Evolutionary conservation across 2,888 invertebrate species (phyloP).

Genomic region (Leptinotarsa tumamoca): DNA sequence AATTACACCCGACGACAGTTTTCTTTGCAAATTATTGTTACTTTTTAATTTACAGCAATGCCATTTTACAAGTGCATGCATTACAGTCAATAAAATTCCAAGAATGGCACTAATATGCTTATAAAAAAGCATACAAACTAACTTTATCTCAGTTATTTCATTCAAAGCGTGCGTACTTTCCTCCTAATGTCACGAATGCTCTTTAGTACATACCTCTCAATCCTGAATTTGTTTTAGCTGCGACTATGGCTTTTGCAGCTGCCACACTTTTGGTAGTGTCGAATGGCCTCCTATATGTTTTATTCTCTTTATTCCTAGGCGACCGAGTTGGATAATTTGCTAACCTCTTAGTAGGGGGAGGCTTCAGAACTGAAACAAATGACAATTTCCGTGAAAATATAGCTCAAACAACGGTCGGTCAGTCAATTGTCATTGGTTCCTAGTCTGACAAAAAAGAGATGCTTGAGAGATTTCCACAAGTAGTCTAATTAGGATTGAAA

Average conservation of each 20-base stretch:
- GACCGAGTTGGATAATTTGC: not conserved
- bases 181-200: not conserved
- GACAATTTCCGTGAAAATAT: not conserved
- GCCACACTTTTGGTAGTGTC: constrained; percentile 21
- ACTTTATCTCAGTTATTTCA: too few relatives aligned
- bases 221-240: constrained; percentile 14
- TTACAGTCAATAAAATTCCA: too few relatives aligned
- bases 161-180: too few relatives aligned
- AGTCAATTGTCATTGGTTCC: constrained; percentile 16
- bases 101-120: too few relatives aligned
- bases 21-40: too few relatives aligned
- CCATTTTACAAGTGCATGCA: too few relatives aligned
- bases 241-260: constrained; percentile 8
- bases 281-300: constrained; percentile 7
- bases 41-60: too few relatives aligned
- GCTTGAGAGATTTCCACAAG: not conserved
- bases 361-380: constrained; percentile 20
- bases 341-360: constrained; percentile 13
- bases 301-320: constrained; percentile 10
- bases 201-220: not conserved
- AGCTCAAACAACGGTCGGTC: not conserved
- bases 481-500: not conserved
- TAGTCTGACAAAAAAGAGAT: not conserved
- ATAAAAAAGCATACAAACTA: too few relatives aligned
- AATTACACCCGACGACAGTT: too few relatives aligned